Conservation (phyloP, 1,140 invertebrate genomes). For the Aphaenogaster rudis region DNA sequence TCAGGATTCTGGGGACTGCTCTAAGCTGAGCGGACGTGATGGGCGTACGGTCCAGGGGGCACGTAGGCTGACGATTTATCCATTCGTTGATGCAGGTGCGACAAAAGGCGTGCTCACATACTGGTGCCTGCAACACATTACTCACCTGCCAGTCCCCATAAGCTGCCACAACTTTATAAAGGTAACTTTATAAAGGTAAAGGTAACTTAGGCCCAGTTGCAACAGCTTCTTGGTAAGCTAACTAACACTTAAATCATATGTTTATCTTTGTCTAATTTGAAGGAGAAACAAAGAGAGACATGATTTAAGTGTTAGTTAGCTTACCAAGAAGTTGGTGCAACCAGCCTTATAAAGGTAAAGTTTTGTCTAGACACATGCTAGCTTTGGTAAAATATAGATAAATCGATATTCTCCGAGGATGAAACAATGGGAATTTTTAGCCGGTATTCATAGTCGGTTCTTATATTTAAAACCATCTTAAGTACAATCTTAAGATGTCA, state of each 20-base stretch:
- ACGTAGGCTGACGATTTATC: slow-evolving; percentile 96
- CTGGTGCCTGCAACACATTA: slow-evolving; percentile 92
- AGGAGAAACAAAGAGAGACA: too few relatives aligned
- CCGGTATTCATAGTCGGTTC: too few relatives aligned
- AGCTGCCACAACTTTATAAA: slow-evolving; percentile 44
- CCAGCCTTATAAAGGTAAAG: background rate
- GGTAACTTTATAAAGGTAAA: too few relatives aligned
- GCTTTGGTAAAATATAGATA: background rate
- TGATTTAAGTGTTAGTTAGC: too few relatives aligned
- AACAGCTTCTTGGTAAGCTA: too few relatives aligned
- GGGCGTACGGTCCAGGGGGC: slow-evolving; percentile 96
- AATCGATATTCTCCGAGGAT: background rate
- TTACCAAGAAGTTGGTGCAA: too few relatives aligned
- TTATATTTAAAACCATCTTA: too few relatives aligned
- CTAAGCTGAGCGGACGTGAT: slow-evolving; percentile 95
- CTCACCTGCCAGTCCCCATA: slow-evolving; percentile 80
- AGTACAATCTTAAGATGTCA: too few relatives aligned
- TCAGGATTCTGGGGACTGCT: slow-evolving; percentile 96
- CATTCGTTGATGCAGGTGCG: slow-evolving; percentile 97
- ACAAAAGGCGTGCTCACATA: slow-evolving; percentile 98
- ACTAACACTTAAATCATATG: too few relatives aligned
- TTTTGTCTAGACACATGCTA: background rate
- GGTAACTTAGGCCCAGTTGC: too few relatives aligned
- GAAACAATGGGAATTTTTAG: background rate
- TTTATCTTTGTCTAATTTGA: too few relatives aligned